These are phyloP conservation scores for Hofmannophila pseudospretella DNA, from an alignment of 2,888 invertebrate genomes.

Conservation along the genomic window DNA sequence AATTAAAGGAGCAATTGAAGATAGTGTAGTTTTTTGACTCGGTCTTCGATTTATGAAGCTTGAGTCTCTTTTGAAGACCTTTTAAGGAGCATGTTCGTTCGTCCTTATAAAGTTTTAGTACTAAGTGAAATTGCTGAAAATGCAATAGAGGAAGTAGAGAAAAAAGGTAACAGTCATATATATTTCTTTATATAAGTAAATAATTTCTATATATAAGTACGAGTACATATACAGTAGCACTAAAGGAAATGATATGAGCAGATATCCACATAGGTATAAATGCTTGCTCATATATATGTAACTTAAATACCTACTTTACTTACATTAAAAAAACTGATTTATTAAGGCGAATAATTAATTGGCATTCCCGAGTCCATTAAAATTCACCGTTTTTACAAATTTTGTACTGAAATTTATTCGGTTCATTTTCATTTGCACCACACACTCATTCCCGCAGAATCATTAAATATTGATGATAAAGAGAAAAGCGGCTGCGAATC, in stretches of 20 bases:
- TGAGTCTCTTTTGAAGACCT: slow-evolving; percentile 44
- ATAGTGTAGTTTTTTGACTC: slow-evolving; percentile 57
- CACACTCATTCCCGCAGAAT: slow-evolving; percentile 20
- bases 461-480: slow-evolving; percentile 59
- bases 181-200: too few species aligned
- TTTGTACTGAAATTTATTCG: slow-evolving; percentile 8
- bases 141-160: slow-evolving; percentile 12
- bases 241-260: too few species aligned
- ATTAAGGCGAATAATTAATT: too few species aligned
- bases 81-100: slow-evolving; percentile 44
- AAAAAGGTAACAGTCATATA: too few species aligned
- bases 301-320: too few species aligned
- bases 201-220: too few species aligned
- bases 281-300: too few species aligned
- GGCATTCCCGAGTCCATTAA: too few species aligned
- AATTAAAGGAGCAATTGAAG: slow-evolving; percentile 59
- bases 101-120: slow-evolving; percentile 35
- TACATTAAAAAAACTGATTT: too few species aligned
- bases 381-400: too few species aligned
- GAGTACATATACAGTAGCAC: too few species aligned
- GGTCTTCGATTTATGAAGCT: slow-evolving; percentile 56
- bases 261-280: too few species aligned
- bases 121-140: slow-evolving; percentile 34
- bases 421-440: slow-evolving; percentile 17
- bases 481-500: slow-evolving; percentile 29